These are phyloP conservation scores for Phenacoccus solenopsis DNA, from an alignment of 1,140 invertebrate genomes.

Conservation along the genomic window DNA sequence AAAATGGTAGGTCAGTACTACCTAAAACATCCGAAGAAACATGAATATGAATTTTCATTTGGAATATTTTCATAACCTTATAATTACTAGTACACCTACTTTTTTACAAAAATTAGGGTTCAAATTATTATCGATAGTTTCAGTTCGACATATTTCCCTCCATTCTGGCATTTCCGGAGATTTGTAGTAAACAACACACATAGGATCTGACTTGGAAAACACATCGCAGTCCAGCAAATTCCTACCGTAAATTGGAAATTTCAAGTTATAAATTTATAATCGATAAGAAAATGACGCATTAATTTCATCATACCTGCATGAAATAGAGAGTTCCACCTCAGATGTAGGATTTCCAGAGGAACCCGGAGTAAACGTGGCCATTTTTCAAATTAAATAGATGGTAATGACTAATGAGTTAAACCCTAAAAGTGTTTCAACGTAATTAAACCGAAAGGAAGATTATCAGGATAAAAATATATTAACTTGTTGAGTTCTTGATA, in stretches of 20 bases:
- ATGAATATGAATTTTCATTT: slow-evolving; percentile 8
- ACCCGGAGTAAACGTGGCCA: slow-evolving; percentile 29
- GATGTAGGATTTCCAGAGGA: slow-evolving; percentile 29
- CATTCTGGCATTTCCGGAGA: slow-evolving; percentile 36
- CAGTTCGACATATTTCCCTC: slow-evolving; percentile 42
- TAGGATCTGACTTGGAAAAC: slow-evolving; percentile 49
- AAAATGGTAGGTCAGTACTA: slow-evolving; percentile 34
- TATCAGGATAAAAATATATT: not conserved
- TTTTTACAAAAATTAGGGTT: slow-evolving; percentile 45
- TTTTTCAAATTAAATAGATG: slow-evolving; percentile 3
- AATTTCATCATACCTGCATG: slow-evolving; percentile 29
- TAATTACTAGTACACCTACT: slow-evolving; percentile 24
- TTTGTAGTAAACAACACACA: slow-evolving; percentile 41
- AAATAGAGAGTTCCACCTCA: slow-evolving; percentile 30
- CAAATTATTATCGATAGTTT: slow-evolving; percentile 41
- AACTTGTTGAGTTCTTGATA: not conserved
- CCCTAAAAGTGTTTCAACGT: not conserved
- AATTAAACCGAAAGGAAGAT: not conserved
- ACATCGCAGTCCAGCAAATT: slow-evolving; percentile 44
- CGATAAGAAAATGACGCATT: not conserved
- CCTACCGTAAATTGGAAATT: slow-evolving; percentile 30
- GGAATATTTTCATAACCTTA: not conserved
- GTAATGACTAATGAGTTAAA: not conserved
- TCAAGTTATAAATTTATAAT: slow-evolving; percentile 5
- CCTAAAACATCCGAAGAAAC: slow-evolving; percentile 18